Evolutionary conservation across 2,113 vertebrate species (phyloP).

Genomic region (Gymnocephalus cernua): DNA sequence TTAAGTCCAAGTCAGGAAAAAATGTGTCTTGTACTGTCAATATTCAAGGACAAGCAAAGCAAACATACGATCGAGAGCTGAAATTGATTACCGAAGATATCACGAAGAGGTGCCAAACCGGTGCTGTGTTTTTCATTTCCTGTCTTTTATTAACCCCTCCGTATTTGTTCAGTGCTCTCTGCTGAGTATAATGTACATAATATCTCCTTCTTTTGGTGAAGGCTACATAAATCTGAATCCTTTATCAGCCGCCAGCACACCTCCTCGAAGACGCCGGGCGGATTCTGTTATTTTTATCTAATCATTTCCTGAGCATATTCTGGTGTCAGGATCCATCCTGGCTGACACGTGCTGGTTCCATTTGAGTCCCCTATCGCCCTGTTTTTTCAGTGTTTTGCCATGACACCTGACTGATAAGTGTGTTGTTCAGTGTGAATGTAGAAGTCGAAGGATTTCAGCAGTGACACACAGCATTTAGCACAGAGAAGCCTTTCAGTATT

Average conservation of each 20-base stretch:
- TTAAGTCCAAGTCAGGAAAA: not conserved
- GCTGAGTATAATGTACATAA: conserved; percentile 55
- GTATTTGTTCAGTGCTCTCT: conserved; percentile 38
- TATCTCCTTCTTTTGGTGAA: conserved; percentile 74
- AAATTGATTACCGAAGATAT: conserved; percentile 58
- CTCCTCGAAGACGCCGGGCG: conserved; percentile 65
- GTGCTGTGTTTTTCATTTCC: conserved; percentile 69
- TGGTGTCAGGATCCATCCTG: conserved; percentile 79
- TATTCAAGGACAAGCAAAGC: conserved; percentile 57
- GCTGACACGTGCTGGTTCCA: conserved; percentile 80
- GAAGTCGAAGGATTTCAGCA: conserved; percentile 48
- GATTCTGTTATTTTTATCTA: conserved; percentile 85
- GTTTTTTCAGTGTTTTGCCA: conserved; percentile 72
- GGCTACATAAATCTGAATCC: conserved; percentile 81
- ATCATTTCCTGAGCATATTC: conserved; percentile 81
- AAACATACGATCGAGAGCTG: conserved; percentile 29
- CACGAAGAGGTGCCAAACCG: conserved; percentile 48
- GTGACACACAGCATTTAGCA: conserved; percentile 64
- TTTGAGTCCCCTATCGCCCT: conserved; percentile 73
- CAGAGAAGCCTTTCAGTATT: conserved; percentile 46
- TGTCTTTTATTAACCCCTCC: conserved; percentile 66
- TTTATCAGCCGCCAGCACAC: conserved; percentile 81
- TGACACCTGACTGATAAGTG: conserved; percentile 82
- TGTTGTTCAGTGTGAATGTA: conserved; percentile 45
- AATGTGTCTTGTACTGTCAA: not conserved